Conservation (phyloP, 2,888 invertebrate species). For the Cataglyphis cursor region DNA sequence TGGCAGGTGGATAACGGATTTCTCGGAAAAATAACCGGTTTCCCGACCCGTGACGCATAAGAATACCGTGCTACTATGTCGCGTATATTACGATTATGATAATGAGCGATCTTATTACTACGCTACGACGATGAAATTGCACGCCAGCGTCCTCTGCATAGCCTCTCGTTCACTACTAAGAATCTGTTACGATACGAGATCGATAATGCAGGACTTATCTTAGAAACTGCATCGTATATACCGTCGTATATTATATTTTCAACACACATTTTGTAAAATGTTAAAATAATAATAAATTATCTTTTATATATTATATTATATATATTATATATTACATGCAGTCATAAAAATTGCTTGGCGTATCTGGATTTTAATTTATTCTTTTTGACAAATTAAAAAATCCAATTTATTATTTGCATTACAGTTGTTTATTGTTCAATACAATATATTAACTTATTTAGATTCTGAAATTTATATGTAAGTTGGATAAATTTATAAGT, state of each 20-base stretch:
- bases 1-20: conserved; percentile 65
- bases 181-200: neutral
- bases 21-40: conserved; percentile 70
- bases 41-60: conserved; percentile 59
- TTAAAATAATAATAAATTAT: neutral
- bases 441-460: neutral
- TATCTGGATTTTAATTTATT: neutral
- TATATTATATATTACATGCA: neutral
- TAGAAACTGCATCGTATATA: neutral
- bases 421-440: neutral
- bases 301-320: neutral
- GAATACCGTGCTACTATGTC: conserved; percentile 31
- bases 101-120: conserved; percentile 35
- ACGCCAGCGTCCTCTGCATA: conserved; percentile 44
- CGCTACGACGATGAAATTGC: neutral
- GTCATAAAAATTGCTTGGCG: neutral
- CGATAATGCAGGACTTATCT: conserved; percentile 33
- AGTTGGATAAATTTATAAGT: neutral
- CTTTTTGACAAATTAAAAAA: neutral
- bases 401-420: neutral
- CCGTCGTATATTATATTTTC: neutral
- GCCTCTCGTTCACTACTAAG: neutral
- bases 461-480: neutral
- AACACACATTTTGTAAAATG: neutral
- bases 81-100: conserved; percentile 58